Evolutionary conservation across 2,888 invertebrate genomes (phyloP), one percentile per base, ranked within the genome.

Genomic region (Ptilodon capucinus): DNA sequence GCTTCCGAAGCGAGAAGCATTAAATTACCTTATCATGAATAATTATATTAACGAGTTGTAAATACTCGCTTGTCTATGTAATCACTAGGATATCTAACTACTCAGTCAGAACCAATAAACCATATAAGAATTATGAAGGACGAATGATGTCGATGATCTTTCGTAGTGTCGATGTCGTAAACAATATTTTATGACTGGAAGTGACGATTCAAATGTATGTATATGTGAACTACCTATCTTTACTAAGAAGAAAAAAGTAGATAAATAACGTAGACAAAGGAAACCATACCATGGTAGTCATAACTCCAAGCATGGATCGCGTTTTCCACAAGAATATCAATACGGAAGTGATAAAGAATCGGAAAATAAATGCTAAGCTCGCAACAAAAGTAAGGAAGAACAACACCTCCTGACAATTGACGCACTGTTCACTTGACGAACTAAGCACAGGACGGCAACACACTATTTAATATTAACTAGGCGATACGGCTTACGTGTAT

Each of bases 241-340:
- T 75, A 78, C 83, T 79, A 83, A 78, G 77, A 78, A 81, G 74
- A 79, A 76, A 80, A 72, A 80, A 75, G 68, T 74, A 61, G 59
- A 64, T 69, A 81, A 77, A 71, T 77, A 85, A 81, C 81, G 77
- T 85, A 88, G 84, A 90, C 90, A 91, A 91, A 90, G 90, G 84
- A 89, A 90, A 90, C 90, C 90, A 90, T 91, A 91, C 90, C 90
- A 91, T 89, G 87, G 90, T 91, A 85, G 90, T 90, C 90, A 91
- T 91, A 86, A 87, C 90, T 90, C 90, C 90, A 84, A 91, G 90
- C 90, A 91, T 91, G 88, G 90, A 86, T 90, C 86, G 88, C 86
- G 88, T 74, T 88, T 85, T 71, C 79, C 88, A 83, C 89, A 81
- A 75, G 63, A 74, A 77, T 84, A 81, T 77, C 71, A 81, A 84